Evolutionary conservation across 92 coral and sea anemone species (phyloP).

Genomic region (Zoanthus sociatus): DNA sequence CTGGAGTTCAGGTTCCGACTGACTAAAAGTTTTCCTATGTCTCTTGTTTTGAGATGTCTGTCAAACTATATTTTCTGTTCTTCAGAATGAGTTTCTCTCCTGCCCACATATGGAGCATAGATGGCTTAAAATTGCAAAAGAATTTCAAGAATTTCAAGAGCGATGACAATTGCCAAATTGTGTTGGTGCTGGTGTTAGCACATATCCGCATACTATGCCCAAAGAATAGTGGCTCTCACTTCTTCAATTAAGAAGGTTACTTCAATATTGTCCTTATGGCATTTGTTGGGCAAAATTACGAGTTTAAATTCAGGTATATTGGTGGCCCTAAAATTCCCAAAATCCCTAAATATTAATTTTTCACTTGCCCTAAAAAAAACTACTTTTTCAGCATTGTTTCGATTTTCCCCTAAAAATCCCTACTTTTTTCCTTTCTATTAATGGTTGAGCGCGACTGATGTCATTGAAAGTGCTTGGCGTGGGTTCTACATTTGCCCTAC

Average conservation of each 20-base stretch:
- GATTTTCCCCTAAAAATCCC: no score
- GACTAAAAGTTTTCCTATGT: neutral
- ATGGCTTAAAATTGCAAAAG: slow-evolving; percentile 44
- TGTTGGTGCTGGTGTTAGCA: slow-evolving; percentile 48
- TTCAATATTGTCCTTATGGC: neutral
- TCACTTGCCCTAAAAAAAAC: no score
- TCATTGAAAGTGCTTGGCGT: no score
- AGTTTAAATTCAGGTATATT: no score
- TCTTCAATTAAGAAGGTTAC: neutral
- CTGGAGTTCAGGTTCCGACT: slow-evolving; percentile 20
- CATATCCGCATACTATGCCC: slow-evolving; percentile 68
- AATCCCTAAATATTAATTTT: no score
- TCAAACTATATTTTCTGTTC: slow-evolving; percentile 34
- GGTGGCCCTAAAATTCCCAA: no score
- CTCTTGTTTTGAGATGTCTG: slow-evolving; percentile 58
- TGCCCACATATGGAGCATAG: slow-evolving; percentile 49
- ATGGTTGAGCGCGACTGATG: no score
- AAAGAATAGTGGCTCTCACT: slow-evolving; percentile 51
- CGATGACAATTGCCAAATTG: slow-evolving; percentile 7
- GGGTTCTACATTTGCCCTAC: no score
- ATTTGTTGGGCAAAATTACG: neutral
- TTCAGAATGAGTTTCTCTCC: slow-evolving; percentile 43
- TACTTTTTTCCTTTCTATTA: no score
- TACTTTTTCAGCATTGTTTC: no score
- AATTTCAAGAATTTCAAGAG: neutral